Evolutionary conservation across 2,888 invertebrate species (phyloP), one percentile per base, ranked within the genome.

Genomic region (Shargacucullia verbasci): DNA sequence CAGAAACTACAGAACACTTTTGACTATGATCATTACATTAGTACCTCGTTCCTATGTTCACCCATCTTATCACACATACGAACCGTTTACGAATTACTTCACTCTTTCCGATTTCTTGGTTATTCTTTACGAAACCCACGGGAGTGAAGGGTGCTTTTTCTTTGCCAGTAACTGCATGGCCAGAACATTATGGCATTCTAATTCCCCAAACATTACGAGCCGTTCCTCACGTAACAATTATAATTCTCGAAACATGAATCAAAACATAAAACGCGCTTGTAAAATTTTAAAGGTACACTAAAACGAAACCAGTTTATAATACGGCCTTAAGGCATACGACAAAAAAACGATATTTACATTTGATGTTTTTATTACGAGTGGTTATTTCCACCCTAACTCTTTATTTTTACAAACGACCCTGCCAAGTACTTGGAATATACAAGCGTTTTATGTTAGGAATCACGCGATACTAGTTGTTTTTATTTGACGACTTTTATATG

Each of bases 301-400:
- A 55, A 69, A 46, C 29, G 29, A 9, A 29, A 37, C 44, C 39
- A 48, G 53, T 44, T 54, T 7, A 40, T 68, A 56, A 48, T 13
- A 25, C 13, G 45, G 50, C 20, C 31, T 53, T 29, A 52, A 33
- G 8, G 31, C 38, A 35, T 15, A 52, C 47, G 10, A 31, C 29
- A 43, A 25, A 14, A 40, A 37, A 49, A 46, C 33, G 34, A 33
- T 61, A 62, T 67, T 59, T 50, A 44, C 48, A 60, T 62, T 70
- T 76, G 59, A 73, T 59, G 65, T 70, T 76, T 77, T 77, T 76
- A 71, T 76, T 47, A 65, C 44, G 55, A 66, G 57, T 67, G 40
- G 44, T 64, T 68, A 61, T 73, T 72, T 59, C 59, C 61, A n/a
- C n/a, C 55, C 47, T 38, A 40, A 47, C 43, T 70, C 37, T 65